Evolutionary conservation across 2,888 invertebrate species (phyloP), one percentile per base, ranked within the genome.

Genomic region (Sphaerophoria taeniata): DNA sequence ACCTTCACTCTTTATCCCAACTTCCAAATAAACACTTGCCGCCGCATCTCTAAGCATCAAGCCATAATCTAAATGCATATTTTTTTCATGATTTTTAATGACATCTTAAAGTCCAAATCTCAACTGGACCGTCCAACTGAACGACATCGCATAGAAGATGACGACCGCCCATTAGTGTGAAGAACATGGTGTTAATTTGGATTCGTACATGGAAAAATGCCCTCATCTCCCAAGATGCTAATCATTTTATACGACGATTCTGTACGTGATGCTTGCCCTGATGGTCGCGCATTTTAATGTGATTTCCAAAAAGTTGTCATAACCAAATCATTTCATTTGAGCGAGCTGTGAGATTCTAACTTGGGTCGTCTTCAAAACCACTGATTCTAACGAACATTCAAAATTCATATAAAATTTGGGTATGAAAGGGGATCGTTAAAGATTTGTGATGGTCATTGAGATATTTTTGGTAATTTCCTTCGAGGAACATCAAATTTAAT

Each of bases 141-240:
- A 24, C 2, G 24, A 24, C 24, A 24, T 24, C 24, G 24, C 24
- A 2, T 1, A 1, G 24, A 24, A 24, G 24, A 24, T 24, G 24
- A 24, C 24, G 24, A 24, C 24, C 81, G 81, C 80, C 85, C 81
- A 85, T 85, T 85, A 85, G 85, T 85, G 85, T 85, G 85, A 85
- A 85, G 70, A 85, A 85, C 85, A 85, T 85, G 81, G 85, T 85
- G 85, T 85, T 85, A 85, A 85, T 85, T 85, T 85, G 85, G 51
- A 85, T 73, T 58, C 63, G 85, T 81, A 85, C 85, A 85, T 73
- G 85, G 47, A 81, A 72, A 80, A 85, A 81, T 81, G 76, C 76
- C 76, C 73, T 81, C 81, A 61, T 63, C 14, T 16, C 12, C 55
- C 72, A 56, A 79, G 85, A 85, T 81, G 76, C 63, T 85, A 70